Percentiles rank a stretch among this genome's conserved stretches.
phyloP scores from a whole-genome alignment of 2,797 vertebrate genomes.

The Periophthalmus magnuspinnatus region DNA sequence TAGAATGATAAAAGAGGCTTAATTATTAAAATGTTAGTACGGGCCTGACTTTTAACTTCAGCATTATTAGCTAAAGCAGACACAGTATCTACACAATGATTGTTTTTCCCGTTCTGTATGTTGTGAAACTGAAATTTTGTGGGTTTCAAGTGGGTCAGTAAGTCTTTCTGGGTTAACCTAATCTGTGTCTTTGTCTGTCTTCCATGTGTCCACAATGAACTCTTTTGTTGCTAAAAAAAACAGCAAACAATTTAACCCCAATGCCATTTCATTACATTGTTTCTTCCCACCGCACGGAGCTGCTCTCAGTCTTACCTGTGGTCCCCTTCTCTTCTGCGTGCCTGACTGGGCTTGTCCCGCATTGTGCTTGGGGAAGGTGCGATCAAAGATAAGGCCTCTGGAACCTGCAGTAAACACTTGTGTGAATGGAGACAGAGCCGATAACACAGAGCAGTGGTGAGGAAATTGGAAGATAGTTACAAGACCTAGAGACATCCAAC shows the following conservation, averaged over 20 bases:
- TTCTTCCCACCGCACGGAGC: slow-evolving; percentile 16
- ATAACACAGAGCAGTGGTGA: slow-evolving; percentile 61
- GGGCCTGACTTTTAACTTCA: neutral
- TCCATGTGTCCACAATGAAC: neutral
- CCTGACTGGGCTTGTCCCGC: slow-evolving; percentile 42
- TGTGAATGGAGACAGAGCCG: slow-evolving; percentile 60
- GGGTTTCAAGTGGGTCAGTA: too few species aligned
- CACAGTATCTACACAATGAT: too few species aligned
- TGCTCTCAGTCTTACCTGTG: slow-evolving; percentile 19
- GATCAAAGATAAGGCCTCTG: slow-evolving; percentile 59
- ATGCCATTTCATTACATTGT: slow-evolving; percentile 6
- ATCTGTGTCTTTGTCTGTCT: neutral
- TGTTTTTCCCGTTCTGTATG: neutral
- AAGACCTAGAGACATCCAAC: slow-evolving; percentile 48
- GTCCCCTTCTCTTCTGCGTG: slow-evolving; percentile 33
- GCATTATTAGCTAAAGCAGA: too few species aligned
- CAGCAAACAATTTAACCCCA: slow-evolving; percentile 24
- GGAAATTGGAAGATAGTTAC: slow-evolving; percentile 66
- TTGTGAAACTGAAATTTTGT: too few species aligned
- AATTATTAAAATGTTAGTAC: neutral
- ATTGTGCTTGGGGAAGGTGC: slow-evolving; percentile 49
- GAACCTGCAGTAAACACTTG: slow-evolving; percentile 63
- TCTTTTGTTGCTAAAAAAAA: slow-evolving; percentile 10
- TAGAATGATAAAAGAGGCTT: neutral
- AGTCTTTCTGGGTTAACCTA: neutral